Conservation (phyloP, 1,140 invertebrate species). For the Anoplophora glabripennis region DNA sequence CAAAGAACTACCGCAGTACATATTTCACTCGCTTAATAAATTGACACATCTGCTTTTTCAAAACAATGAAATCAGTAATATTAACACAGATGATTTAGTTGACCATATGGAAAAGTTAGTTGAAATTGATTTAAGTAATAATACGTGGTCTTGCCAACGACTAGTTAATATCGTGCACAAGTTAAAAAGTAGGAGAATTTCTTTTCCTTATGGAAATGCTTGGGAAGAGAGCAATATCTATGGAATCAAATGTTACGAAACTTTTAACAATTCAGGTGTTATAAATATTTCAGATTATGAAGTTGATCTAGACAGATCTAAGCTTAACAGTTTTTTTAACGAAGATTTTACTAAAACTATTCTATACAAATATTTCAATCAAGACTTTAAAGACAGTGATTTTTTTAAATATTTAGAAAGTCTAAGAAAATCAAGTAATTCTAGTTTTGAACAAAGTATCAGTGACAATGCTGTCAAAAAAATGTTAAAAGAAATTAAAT, state of each 20-base stretch:
- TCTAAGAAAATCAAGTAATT: background rate
- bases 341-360: background rate
- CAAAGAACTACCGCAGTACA: background rate
- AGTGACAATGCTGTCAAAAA: background rate
- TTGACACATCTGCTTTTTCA: background rate
- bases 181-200: background rate
- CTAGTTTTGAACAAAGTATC: background rate
- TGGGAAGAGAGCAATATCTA: background rate
- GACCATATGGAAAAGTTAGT: background rate
- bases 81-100: background rate
- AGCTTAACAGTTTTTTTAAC: background rate
- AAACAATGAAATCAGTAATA: background rate
- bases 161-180: conserved; percentile 4
- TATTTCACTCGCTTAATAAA: background rate
- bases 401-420: background rate
- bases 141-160: conserved; percentile 1
- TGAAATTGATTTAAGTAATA: background rate
- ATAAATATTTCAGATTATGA: background rate
- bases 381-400: background rate
- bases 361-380: background rate
- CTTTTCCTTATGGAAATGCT: background rate
- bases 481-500: background rate
- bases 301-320: background rate
- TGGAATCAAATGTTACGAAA: conserved; percentile 3
- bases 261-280: background rate